Evolutionary conservation across 1,140 invertebrate genomes (phyloP), one percentile per base, ranked within the genome.

Genomic region (Wiebesia pumilae): DNA sequence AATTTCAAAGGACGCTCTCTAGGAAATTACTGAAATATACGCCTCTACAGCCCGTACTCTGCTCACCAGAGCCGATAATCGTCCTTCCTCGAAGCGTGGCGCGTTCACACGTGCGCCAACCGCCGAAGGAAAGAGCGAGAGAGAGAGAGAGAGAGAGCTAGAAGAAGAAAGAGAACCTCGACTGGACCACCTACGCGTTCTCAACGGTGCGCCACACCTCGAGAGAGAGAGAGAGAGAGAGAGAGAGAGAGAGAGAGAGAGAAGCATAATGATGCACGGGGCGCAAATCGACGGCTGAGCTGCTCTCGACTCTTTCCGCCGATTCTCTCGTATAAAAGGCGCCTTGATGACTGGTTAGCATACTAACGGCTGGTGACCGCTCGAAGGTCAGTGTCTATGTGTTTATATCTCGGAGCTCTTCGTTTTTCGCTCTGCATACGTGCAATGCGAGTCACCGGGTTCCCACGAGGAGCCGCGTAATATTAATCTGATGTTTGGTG

Each of bases 171-270:
- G 51, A n/a, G 43, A 54, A 58, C 19, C 77, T 33, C 86, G 87
- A 79, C 51, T 71, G 88, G 91, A 92, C 92, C 92, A 92, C 92
- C 92, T 91, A 92, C 90, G 88, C 88, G 83, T 67, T 73, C 79
- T 84, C 87, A 88, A 58, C 80, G 86, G 87, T 88, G 87, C 88
- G 91, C 91, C 92, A 92, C 92, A 93, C 92, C 92, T 93, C 89
- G 90, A 51, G 54, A 12, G 27, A 58, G 77, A 62, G n/a, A 62
- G 27, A 58, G 43, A 79, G n/a, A n/a, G 51, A 62, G 54, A 81
- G 67, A 30, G 54, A 12, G 27, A 58, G 77, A 62, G n/a, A 62
- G 27, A 58, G 43, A 79, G n/a, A n/a, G 51, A 62, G 54, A 81
- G 67, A 30, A 69, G 27, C 71, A 54, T 85, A 85, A 85, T 85